Percentiles rank a stretch among this genome's conserved stretches.
These are phyloP conservation scores for Drosophila antonietae DNA, from an alignment of 2,888 invertebrate species.

Conservation along the genomic window DNA sequence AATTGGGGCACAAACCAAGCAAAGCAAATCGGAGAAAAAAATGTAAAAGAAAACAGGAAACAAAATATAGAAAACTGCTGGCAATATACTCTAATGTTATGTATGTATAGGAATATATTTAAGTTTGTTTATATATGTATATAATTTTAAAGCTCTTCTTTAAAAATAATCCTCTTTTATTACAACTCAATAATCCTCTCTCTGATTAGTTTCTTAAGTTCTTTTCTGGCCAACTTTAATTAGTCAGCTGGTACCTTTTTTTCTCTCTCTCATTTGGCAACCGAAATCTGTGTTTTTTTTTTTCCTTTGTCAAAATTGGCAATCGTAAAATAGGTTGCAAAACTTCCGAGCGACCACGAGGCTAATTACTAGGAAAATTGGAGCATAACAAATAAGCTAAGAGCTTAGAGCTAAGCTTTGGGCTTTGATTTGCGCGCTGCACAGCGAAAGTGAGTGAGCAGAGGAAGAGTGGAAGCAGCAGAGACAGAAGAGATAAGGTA, in stretches of 20 bases:
- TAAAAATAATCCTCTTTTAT: not conserved
- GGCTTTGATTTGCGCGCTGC: slow-evolving; percentile 29
- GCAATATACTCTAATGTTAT: slow-evolving; percentile 5
- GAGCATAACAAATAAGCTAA: slow-evolving; percentile 54
- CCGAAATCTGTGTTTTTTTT: slow-evolving; percentile 7
- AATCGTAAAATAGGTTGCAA: slow-evolving; percentile 35
- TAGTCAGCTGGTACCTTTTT: not conserved
- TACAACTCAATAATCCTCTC: not conserved
- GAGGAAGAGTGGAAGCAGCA: not conserved
- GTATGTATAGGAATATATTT: no score
- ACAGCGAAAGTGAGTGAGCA: slow-evolving; percentile 41
- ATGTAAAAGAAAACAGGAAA: slow-evolving; percentile 21
- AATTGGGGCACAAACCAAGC: slow-evolving; percentile 57
- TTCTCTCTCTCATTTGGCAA: slow-evolving; percentile 34
- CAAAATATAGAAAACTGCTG: slow-evolving; percentile 15
- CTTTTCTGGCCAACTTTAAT: slow-evolving; percentile 4
- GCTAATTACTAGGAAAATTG: slow-evolving; percentile 53
- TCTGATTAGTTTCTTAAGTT: slow-evolving; percentile 1
- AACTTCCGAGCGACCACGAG: slow-evolving; percentile 28
- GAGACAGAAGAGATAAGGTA: slow-evolving; percentile 2
- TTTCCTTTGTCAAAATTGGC: slow-evolving; percentile 38
- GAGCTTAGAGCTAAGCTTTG: slow-evolving; percentile 11
- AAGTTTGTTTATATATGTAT: no score
- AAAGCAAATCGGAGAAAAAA: slow-evolving; percentile 46
- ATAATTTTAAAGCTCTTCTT: no score